phyloP scores from a whole-genome alignment of 2,797 vertebrate genomes.

The Falco berigora region DNA sequence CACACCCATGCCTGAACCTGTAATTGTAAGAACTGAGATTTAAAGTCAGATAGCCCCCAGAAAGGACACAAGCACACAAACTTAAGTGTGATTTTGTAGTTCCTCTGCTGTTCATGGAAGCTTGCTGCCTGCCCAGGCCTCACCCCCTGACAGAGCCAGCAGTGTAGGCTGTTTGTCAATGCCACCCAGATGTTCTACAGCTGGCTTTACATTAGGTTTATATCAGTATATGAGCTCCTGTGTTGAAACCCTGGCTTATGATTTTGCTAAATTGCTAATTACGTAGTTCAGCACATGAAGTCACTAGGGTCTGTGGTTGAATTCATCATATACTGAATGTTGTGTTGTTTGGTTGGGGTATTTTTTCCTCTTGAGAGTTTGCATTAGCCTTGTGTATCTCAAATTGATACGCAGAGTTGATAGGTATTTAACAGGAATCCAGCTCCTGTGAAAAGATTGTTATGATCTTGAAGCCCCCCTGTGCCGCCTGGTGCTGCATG shows the following conservation, averaged over 20 bases:
- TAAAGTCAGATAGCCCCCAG: neutral
- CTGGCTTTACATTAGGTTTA: neutral
- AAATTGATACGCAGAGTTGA: neutral
- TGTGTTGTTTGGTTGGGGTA: neutral
- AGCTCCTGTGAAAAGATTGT: neutral
- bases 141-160: neutral
- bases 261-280: neutral
- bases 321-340: neutral
- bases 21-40: neutral
- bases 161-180: neutral
- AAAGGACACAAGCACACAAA: neutral
- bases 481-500: neutral
- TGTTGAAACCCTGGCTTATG: neutral
- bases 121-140: neutral
- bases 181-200: neutral
- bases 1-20: neutral
- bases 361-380: neutral
- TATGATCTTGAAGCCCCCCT: neutral
- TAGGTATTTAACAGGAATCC: neutral
- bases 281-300: rapidly evolving
- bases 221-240: neutral
- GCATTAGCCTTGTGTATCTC: neutral
- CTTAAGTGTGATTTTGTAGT: neutral
- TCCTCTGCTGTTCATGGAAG: neutral
- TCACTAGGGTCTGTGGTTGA: neutral